Evolutionary conservation across 2,888 invertebrate species (phyloP).

Genomic region (Dusona sp.): DNA sequence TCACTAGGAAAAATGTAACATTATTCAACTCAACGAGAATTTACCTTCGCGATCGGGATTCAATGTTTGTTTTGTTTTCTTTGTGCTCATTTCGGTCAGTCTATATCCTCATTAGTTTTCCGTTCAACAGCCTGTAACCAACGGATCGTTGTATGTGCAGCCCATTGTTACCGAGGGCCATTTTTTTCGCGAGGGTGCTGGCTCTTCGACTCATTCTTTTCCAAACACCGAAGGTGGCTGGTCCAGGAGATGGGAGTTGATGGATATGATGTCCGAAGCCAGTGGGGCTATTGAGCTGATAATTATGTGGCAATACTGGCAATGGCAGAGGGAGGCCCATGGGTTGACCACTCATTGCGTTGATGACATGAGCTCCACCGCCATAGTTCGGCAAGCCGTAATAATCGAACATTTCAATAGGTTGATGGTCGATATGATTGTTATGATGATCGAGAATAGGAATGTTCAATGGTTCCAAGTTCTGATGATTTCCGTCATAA

Average conservation of each 20-base stretch:
- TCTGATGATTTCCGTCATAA: slow-evolving; percentile 54
- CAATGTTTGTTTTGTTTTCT: slow-evolving; percentile 3
- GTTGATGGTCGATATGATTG: slow-evolving; percentile 57
- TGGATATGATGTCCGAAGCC: slow-evolving; percentile 38
- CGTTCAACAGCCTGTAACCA: slow-evolving; percentile 60
- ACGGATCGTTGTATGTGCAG: slow-evolving; percentile 57
- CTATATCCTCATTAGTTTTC: slow-evolving; percentile 68
- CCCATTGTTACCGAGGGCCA: slow-evolving; percentile 30
- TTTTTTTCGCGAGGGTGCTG: slow-evolving; percentile 27
- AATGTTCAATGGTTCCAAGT: slow-evolving; percentile 70
- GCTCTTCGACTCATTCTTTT: slow-evolving; percentile 51
- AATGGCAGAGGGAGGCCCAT: not conserved
- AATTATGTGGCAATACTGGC: slow-evolving; percentile 33
- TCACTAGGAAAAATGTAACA: not conserved
- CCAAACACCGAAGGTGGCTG: slow-evolving; percentile 48
- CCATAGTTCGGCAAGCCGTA: slow-evolving; percentile 40
- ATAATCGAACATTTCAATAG: slow-evolving; percentile 42
- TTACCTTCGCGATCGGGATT: slow-evolving; percentile 59
- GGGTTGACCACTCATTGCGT: slow-evolving; percentile 15
- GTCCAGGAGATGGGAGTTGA: slow-evolving; percentile 7
- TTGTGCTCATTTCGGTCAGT: slow-evolving; percentile 32
- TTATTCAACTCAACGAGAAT: slow-evolving; percentile 7
- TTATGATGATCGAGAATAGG: slow-evolving; percentile 65
- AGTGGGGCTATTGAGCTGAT: slow-evolving; percentile 20
- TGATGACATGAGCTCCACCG: not conserved